Percentiles rank a stretch among this genome's conserved stretches.
Conservation (phyloP, 2,797 vertebrate species). For the Hippoglossus hippoglossus region DNA sequence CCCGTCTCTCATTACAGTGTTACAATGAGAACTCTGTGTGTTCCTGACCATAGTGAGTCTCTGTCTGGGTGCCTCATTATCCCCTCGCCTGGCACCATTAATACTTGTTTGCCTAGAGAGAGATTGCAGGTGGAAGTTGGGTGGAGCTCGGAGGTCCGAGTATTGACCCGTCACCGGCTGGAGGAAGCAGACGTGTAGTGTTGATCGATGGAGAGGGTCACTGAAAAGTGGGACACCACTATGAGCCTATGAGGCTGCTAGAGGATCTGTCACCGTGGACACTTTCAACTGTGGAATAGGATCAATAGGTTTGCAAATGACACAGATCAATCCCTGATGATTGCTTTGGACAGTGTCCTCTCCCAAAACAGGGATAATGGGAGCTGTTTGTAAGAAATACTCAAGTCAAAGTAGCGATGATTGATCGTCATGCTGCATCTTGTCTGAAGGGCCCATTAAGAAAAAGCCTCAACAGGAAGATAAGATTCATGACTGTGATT, state of each 20-base stretch:
- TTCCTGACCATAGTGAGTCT: conserved; percentile 6
- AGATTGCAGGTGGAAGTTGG: conserved; percentile 47
- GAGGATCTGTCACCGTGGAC: conserved; percentile 48
- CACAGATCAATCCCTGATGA: conserved; percentile 46
- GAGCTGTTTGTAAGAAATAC: conserved; percentile 31
- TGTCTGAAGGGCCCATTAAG: neutral
- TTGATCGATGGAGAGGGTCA: conserved; percentile 54
- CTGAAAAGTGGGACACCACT: conserved; percentile 45
- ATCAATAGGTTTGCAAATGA: conserved; percentile 52
- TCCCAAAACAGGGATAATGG: conserved; percentile 31
- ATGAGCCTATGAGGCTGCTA: conserved; percentile 2
- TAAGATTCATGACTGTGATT: conserved; percentile 10
- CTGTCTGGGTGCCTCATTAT: conserved; percentile 67
- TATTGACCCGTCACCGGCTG: conserved; percentile 48
- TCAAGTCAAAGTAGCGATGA: conserved; percentile 41
- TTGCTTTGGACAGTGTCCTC: conserved; percentile 31
- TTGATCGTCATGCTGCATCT: conserved; percentile 19
- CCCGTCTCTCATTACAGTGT: conserved; percentile 25
- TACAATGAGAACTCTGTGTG: conserved; percentile 49
- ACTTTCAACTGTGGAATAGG: conserved; percentile 23
- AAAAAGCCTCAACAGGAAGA: neutral
- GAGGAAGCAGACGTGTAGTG: conserved; percentile 41
- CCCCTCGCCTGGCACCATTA: conserved; percentile 62
- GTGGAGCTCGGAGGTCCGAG: conserved; percentile 26
- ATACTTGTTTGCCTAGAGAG: conserved; percentile 67